Evolutionary conservation across 2,888 invertebrate species (phyloP).

Genomic region (Oxystoma pomonae): DNA sequence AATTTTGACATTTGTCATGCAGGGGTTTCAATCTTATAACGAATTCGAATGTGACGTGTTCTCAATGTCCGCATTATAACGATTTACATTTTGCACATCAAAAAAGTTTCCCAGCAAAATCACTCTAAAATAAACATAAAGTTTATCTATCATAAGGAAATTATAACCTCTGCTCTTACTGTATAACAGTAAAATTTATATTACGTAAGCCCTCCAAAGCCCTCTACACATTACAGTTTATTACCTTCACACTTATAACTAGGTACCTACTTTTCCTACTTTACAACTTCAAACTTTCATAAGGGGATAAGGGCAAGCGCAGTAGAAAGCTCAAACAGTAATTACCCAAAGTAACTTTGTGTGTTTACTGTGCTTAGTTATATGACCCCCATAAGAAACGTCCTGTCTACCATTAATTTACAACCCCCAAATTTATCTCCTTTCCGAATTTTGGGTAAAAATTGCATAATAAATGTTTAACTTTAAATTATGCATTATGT

Average conservation of each 20-base stretch:
- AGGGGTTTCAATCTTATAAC: too few species aligned
- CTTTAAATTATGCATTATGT: background rate
- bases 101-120: background rate
- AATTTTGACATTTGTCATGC: too few species aligned
- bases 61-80: too few species aligned
- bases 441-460: background rate
- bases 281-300: background rate
- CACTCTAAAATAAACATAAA: background rate
- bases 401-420: background rate
- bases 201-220: background rate
- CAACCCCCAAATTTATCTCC: background rate
- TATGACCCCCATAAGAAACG: background rate
- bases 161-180: background rate
- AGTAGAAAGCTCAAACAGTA: background rate
- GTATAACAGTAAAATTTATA: background rate
- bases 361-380: background rate
- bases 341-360: background rate
- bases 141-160: background rate
- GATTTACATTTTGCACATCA: too few species aligned
- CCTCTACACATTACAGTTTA: background rate
- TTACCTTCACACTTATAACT: background rate
- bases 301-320: background rate
- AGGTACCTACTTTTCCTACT: background rate
- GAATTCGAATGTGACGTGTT: too few species aligned
- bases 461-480: background rate